Evolutionary conservation across 2,113 vertebrate genomes (phyloP), one percentile per base, ranked within the genome.

Genomic region (Toxotes jaculatrix): DNA sequence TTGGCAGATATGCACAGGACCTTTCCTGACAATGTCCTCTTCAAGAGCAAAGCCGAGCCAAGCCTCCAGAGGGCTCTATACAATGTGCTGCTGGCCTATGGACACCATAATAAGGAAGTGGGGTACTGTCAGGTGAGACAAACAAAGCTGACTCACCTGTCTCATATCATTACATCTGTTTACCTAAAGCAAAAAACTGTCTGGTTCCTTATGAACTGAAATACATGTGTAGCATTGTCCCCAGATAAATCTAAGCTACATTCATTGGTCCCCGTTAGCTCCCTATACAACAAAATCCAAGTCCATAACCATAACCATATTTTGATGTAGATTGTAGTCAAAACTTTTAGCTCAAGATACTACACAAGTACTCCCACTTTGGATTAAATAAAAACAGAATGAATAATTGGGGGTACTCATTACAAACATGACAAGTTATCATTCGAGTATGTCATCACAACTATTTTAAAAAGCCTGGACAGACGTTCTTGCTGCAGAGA

Each of bases 71-170:
- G 89, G 0, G 32, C 93, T 0, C 93, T 99, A 82, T 96, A 94
- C 93, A 97, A 97, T 0, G 96, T 99, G 12, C 94, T 99, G 84
- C 91, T 97, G 87, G 97, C 98, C 0, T 99, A 99, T 0, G 98
- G 97, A 34, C 96, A 96, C 62, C 97, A 99, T 65, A 96, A 99
- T 81, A 95, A 81, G 73, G 92, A 83, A 3, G 97, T 99, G 77
- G 98, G 98, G 0, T 99, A 99, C 74, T 99, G 98, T 84, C 98
- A 99, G 98, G 98, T 99, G 91, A 88, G 10, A 21, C n/a, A 70
- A 62, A 51, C 23, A 13, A 10, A 9, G 8, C 17, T 9, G 10
- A 27, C 19, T 60, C 5, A 27, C 7, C 17, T 34, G 32, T 23
- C 60, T 43, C 19, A 45, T 23, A 23, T 53, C 7, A 42, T 16